A percentile compares a stretch with the other conserved stretches of the same genome.
Evolutionary conservation across 2,888 invertebrate genomes (phyloP).

Genomic region (Agrochola litura): DNA sequence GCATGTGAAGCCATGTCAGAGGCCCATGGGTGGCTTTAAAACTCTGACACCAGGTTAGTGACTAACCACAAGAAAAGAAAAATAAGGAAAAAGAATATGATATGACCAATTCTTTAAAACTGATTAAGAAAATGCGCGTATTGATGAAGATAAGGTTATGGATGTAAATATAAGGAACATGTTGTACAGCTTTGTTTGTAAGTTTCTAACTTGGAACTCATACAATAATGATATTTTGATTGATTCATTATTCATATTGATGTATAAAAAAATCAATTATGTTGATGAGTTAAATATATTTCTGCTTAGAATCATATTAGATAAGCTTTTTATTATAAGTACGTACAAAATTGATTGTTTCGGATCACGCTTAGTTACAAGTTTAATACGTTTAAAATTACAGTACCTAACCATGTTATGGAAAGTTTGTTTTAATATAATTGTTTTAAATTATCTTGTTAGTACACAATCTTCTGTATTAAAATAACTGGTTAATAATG

Average conservation of each 20-base stretch:
- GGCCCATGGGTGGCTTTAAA: no score
- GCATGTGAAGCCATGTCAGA: no score
- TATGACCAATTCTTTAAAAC: neutral
- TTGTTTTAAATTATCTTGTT: neutral
- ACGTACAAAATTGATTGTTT: constrained; percentile 44
- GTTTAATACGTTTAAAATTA: constrained; percentile 32
- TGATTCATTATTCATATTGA: constrained; percentile 81
- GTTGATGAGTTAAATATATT: constrained; percentile 72
- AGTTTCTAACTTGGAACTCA: constrained; percentile 66
- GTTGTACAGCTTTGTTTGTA: neutral
- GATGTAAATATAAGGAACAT: no score
- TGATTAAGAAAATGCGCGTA: neutral
- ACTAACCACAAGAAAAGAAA: no score
- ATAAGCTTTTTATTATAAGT: constrained; percentile 28
- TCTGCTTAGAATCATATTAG: constrained; percentile 64
- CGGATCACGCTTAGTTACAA: neutral
- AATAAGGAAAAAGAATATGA: neutral
- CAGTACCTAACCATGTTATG: neutral
- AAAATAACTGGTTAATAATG: no score
- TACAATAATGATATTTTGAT: constrained; percentile 82
- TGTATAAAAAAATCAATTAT: constrained; percentile 81
- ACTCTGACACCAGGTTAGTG: no score
- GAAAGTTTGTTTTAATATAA: neutral
- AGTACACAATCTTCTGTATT: neutral
- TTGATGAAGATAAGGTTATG: neutral